Evolutionary conservation across 2,113 vertebrate genomes (phyloP), one percentile per base, ranked within the genome.

Genomic region (Cavia aperea): DNA sequence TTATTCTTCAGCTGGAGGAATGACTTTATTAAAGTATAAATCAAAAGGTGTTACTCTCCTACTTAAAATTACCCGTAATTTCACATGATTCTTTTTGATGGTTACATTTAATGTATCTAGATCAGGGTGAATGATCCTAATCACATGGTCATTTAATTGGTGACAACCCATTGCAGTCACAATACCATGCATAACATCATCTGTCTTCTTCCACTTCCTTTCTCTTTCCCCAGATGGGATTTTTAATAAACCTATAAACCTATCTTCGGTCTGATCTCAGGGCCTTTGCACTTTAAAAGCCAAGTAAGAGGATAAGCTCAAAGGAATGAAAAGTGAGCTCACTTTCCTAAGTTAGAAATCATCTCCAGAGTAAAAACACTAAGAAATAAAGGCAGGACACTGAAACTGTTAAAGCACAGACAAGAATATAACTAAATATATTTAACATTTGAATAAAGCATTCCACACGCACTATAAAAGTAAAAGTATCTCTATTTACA

Each of bases 1-100:
- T 85, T 73, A 29, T 73, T 72, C 66, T 90, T 85, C 46, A 75
- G 46, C 13, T 70, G n/a, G 10, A 81, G 18, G 29, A 81, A 39
- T 33, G 1, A 81, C 77, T 26, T 81, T 93, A 75, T 89, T n/a
- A 85, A 94, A 89, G 86, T 3, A 16, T 86, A 90, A 88, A 93
- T 66, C 33, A 83, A 93, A 92, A 31, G 36, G 86, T 5, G 7
- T 29, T 86, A 54, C 7, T 88, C 26, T 86, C 19, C 78, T 58
- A 58, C 31, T 15, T 88, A 82, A 88, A 89, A 88, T 62, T 5
- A 51, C 82, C 78, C 29, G 23, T 90, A 39, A 90, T 36, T 85
- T 82, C 33, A 36, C 66, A 58, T 78, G 78, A 88, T 49, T 78
- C n/a, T 36, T 93, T 33, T 90, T 81, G 31, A 51, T 91, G 12